Conservation (phyloP, 2,888 invertebrate genomes). For the Arrhopalites spinosus region DNA sequence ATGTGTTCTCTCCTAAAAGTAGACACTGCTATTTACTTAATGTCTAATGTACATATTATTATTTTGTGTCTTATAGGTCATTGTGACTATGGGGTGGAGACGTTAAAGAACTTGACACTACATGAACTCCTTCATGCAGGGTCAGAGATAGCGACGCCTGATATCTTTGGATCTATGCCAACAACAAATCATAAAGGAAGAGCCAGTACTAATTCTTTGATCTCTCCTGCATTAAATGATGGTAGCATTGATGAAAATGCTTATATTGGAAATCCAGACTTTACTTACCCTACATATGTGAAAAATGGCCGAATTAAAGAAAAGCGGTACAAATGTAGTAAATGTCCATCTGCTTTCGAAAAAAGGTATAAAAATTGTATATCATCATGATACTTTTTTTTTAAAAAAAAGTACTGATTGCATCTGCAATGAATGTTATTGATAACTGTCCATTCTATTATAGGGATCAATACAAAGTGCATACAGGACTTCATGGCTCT, state of each 20-base stretch:
- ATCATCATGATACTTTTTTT: too few species aligned
- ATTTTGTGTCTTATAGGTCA: too few species aligned
- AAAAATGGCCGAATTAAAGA: conserved; percentile 76
- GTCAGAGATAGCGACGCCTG: conserved; percentile 59
- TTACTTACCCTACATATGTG: conserved; percentile 74
- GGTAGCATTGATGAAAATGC: conserved; percentile 58
- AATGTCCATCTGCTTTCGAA: conserved; percentile 86
- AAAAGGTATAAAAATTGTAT: conserved; percentile 63
- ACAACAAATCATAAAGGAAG: background rate
- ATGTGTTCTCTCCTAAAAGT: too few species aligned
- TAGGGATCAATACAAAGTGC: conserved; percentile 80
- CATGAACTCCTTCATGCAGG: conserved; percentile 65
- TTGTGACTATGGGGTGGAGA: conserved; percentile 74
- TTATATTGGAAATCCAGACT: conserved; percentile 73
- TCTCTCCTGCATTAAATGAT: conserved; percentile 60
- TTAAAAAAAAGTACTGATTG: too few species aligned
- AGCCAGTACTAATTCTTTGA: background rate
- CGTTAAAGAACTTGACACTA: conserved; percentile 70
- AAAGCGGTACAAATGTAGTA: conserved; percentile 79
- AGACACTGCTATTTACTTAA: too few species aligned
- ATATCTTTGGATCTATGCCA: background rate
- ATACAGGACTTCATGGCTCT: conserved; percentile 80
- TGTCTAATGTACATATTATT: too few species aligned
- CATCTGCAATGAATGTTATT: too few species aligned
- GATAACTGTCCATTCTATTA: too few species aligned